Evolutionary conservation across 2,797 vertebrate species (phyloP).

Genomic region (Danionella dracula): DNA sequence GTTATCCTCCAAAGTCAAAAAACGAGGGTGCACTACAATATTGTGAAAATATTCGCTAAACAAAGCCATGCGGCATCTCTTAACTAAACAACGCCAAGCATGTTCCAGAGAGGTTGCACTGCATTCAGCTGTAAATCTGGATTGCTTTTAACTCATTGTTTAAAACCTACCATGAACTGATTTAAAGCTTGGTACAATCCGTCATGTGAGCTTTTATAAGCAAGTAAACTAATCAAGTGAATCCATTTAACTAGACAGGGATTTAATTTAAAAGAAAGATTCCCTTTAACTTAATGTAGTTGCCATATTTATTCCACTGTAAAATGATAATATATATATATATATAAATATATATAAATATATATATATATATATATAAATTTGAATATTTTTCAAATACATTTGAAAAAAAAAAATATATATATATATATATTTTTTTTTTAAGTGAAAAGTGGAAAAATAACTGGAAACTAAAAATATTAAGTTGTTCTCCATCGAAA

Average conservation of each 20-base stretch:
- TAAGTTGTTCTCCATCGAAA: too few relatives aligned
- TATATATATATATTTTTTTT: too few relatives aligned
- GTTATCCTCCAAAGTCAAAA: slow-evolving; percentile 32
- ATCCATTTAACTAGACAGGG: too few relatives aligned
- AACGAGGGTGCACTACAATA: not conserved
- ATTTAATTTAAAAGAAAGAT: too few relatives aligned
- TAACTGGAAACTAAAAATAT: too few relatives aligned
- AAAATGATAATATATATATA: too few relatives aligned
- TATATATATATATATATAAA: not conserved
- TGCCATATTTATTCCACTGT: not conserved
- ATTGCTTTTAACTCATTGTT: slow-evolving; percentile 14
- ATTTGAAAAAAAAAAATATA: too few relatives aligned
- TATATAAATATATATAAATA: too few relatives aligned
- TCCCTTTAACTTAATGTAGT: not conserved
- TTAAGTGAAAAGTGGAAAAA: too few relatives aligned
- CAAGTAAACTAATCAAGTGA: too few relatives aligned
- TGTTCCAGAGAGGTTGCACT: slow-evolving; percentile 6
- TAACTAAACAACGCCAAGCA: not conserved
- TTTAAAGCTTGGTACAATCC: not conserved
- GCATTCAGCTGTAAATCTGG: slow-evolving; percentile 10
- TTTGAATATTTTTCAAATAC: too few relatives aligned
- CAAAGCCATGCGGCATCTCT: not conserved
- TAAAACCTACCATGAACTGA: not conserved
- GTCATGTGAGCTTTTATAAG: too few relatives aligned
- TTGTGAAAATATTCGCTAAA: not conserved